Evolutionary conservation across 92 coral and sea anemone species (phyloP), one percentile per base, ranked within the genome.

Genomic region (Ricordea florida): DNA sequence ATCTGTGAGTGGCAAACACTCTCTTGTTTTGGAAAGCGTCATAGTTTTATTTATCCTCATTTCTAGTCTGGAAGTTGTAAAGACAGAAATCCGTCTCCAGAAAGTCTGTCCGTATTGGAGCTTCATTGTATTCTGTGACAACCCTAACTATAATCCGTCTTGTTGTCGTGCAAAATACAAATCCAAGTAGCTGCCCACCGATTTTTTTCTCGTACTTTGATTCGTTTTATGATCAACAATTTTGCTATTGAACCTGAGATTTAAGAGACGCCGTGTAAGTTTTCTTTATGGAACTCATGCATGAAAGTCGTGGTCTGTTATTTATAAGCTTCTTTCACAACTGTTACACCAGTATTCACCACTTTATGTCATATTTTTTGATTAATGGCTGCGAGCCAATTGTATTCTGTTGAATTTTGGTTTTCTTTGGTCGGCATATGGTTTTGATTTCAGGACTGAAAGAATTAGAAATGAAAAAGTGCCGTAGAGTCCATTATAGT

Each of bases 101-200:
- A 3, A 38, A 53, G 77, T 70, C 77, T 70, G 65, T 53, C 42
- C 53, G 34, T 70, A 70, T 70, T 70, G 77, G 77, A 31, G 65
- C 41, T 55, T 70, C 75, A 70, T 70, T 70, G 77, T 70, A 57
- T 70, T 55, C 14, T 51, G 77, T 70, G 77, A 70, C 77, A 70
- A 42, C 27, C 58, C 77, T 52, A 70, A 53, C 53, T 70, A 70
- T 70, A 70, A 70, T 70, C 77, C 77, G 48, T 55, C 77, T 52
- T 69, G 16, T 53, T 65, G 38, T 30, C 65, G 60, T 53, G 66
- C 55, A 43, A 70, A 55, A 70, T 26, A 70, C 65, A 18, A 28
- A 37, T 55, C 53, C 40, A 53, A 70, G 77, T 52, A 63, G 53
- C 56, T 37, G 62, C n/a, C n/a, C n/a, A n/a, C n/a, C n/a, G 77